These are phyloP conservation scores for Philopotamus ludificatus DNA, from an alignment of 1,140 invertebrate genomes.

Conservation along the genomic window DNA sequence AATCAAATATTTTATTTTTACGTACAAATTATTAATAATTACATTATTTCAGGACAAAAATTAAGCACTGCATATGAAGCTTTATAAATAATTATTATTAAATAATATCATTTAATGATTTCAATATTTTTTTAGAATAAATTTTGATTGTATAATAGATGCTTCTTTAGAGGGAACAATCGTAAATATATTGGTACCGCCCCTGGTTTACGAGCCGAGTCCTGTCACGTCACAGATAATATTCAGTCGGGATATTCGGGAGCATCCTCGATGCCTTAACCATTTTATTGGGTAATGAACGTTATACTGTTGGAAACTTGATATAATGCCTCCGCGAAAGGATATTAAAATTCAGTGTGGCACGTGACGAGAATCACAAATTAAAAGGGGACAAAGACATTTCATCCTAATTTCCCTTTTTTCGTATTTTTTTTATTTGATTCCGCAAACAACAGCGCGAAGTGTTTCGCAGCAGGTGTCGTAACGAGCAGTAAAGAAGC, in stretches of 20 bases:
- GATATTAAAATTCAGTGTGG: conserved; percentile 31
- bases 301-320: conserved; percentile 26
- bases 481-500: conserved; percentile 24
- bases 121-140: too few species aligned
- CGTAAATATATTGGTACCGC: neutral
- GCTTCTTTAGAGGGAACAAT: too few species aligned
- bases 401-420: neutral
- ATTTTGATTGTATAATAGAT: too few species aligned
- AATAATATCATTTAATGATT: too few species aligned
- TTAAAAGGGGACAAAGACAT: conserved; percentile 31
- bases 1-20: too few species aligned
- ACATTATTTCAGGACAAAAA: too few species aligned
- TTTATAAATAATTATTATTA: too few species aligned
- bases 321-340: conserved; percentile 13
- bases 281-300: conserved; percentile 28
- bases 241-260: neutral
- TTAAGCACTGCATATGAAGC: too few species aligned
- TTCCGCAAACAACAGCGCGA: conserved; percentile 4
- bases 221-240: neutral
- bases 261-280: neutral
- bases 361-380: conserved; percentile 22
- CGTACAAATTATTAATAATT: too few species aligned
- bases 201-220: neutral
- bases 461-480: conserved; percentile 32
- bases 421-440: conserved; percentile 21